Conservation (phyloP, 1,140 invertebrate species). For the Coenobita brevimanus region DNA sequence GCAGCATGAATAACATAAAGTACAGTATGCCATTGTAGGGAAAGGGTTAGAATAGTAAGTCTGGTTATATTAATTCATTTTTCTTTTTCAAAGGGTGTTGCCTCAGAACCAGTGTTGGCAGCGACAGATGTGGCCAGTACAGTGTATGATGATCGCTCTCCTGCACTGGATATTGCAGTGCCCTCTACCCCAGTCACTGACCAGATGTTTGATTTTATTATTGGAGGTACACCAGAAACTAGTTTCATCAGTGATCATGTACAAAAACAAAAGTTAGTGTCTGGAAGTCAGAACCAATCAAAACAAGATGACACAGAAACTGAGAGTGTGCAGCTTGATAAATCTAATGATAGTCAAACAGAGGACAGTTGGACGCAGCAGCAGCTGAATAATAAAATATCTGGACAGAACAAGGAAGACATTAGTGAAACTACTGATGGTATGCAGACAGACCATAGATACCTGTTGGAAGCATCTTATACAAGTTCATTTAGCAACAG, state of each 20-base stretch:
- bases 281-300: neutral
- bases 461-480: conserved; percentile 26
- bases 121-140: conserved; percentile 67
- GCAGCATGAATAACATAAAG: too few species aligned
- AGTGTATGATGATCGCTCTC: conserved; percentile 39
- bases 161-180: conserved; percentile 27
- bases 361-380: neutral
- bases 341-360: neutral
- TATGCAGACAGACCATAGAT: neutral
- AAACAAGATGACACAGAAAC: neutral
- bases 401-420: neutral
- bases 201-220: conserved; percentile 66
- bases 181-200: conserved; percentile 53
- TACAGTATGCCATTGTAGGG: too few species aligned
- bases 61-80: neutral
- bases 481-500: conserved; percentile 15
- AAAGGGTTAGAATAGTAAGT: too few species aligned
- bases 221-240: conserved; percentile 64
- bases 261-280: conserved; percentile 18
- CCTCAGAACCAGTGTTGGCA: conserved; percentile 56
- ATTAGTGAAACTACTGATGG: neutral
- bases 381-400: neutral
- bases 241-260: conserved; percentile 62
- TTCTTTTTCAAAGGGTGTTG: conserved; percentile 23
- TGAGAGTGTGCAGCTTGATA: neutral